phyloP scores from a whole-genome alignment of 2,797 vertebrate genomes.

The Pelobates cultripes region DNA sequence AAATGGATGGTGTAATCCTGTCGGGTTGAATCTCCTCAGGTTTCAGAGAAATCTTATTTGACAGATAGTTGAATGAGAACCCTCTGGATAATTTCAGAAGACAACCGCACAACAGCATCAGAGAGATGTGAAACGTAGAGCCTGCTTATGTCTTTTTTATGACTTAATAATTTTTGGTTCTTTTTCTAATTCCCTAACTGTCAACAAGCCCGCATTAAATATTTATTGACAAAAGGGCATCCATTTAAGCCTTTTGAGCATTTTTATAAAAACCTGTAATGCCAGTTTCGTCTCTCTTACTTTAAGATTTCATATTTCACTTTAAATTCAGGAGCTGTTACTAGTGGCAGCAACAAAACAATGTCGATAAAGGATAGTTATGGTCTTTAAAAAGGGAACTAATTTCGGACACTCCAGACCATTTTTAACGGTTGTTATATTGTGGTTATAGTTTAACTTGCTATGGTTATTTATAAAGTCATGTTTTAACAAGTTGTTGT shows the following conservation, averaged over 20 bases:
- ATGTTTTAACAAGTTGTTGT: too few relatives aligned
- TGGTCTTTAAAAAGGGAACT: background rate
- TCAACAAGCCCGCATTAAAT: constrained; percentile 61
- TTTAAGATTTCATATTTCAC: background rate
- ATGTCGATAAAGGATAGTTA: background rate
- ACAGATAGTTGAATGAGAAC: constrained; percentile 43
- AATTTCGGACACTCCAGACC: too few relatives aligned
- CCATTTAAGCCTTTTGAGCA: background rate
- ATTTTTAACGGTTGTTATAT: too few relatives aligned
- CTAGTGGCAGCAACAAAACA: background rate
- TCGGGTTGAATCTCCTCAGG: constrained; percentile 28
- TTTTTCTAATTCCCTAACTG: constrained; percentile 56
- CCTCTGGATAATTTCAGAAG: constrained; percentile 42
- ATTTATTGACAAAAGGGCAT: constrained; percentile 48
- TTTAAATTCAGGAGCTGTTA: background rate
- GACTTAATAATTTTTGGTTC: constrained; percentile 59
- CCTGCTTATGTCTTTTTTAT: constrained; percentile 50
- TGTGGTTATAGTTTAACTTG: too few relatives aligned
- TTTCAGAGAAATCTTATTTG: constrained; percentile 38
- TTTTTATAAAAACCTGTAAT: constrained; percentile 1
- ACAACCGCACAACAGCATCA: constrained; percentile 42
- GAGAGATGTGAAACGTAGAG: constrained; percentile 35
- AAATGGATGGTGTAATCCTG: constrained; percentile 10
- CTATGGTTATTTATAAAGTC: too few relatives aligned
- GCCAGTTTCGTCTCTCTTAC: constrained; percentile 3